Percentiles rank a stretch among this genome's conserved stretches.
These are phyloP conservation scores for Mythimna ferrago DNA, from an alignment of 2,888 invertebrate species.

Conservation along the genomic window DNA sequence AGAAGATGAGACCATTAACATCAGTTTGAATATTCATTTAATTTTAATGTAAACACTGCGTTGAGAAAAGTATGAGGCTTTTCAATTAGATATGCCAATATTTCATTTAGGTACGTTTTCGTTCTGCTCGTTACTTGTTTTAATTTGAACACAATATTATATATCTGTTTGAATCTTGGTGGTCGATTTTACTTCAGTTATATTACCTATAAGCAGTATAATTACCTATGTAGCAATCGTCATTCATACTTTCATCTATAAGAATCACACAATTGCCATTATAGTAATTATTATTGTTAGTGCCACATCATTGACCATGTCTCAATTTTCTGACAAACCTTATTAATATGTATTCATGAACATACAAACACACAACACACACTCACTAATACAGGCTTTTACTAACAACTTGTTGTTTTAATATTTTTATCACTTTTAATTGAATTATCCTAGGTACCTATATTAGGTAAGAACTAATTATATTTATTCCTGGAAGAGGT, in stretches of 20 bases:
- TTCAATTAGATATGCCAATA: slow-evolving; percentile 36
- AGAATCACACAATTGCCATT: neutral
- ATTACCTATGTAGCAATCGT: neutral
- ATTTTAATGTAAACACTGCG: slow-evolving; percentile 26
- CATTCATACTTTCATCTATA: neutral
- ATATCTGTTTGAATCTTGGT: neutral
- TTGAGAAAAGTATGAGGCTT: slow-evolving; percentile 32
- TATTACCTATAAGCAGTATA: neutral
- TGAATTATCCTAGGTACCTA: neutral
- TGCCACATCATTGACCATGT: neutral
- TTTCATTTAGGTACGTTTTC: neutral
- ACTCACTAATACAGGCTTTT: no score
- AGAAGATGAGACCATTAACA: slow-evolving; percentile 71
- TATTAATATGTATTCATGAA: no score
- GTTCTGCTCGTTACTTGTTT: neutral
- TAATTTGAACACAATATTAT: neutral
- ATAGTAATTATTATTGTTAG: neutral
- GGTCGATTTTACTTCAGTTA: neutral
- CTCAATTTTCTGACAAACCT: no score
- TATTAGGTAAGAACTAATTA: no score
- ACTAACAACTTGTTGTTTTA: neutral
- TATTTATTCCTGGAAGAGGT: no score
- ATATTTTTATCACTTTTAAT: neutral
- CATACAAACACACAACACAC: no score
- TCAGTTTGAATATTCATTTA: slow-evolving; percentile 61